Conservation (phyloP, 2,113 vertebrate genomes). For the Zosterops hypoxanthus region DNA sequence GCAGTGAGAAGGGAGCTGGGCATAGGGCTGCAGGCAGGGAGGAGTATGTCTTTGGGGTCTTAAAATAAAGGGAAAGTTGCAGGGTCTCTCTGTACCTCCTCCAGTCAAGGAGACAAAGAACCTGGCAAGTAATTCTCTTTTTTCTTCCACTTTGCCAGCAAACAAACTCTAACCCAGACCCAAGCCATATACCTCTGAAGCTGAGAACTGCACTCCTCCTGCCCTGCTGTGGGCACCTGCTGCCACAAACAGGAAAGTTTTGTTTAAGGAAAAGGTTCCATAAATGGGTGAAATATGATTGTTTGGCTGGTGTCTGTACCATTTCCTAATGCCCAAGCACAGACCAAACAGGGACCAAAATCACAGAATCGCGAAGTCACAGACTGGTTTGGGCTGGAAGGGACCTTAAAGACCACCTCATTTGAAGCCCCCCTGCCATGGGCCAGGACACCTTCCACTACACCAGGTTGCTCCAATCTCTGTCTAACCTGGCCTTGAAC, state of each 20-base stretch:
- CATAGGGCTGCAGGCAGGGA: neutral
- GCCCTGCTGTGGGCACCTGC: neutral
- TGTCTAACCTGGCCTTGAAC: neutral
- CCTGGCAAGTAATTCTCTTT: neutral
- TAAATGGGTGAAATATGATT: neutral
- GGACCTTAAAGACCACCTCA: neutral
- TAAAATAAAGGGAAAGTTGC: neutral
- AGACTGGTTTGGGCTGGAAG: neutral
- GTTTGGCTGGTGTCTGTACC: neutral
- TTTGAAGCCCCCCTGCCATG: neutral
- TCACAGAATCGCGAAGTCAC: neutral
- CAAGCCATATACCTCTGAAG: neutral
- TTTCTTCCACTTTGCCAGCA: neutral
- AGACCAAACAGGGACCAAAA: accelerated
- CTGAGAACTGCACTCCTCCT: neutral
- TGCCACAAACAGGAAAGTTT: neutral
- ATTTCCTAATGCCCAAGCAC: neutral
- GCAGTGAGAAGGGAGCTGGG: neutral
- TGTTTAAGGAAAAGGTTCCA: neutral
- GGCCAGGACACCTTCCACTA: neutral
- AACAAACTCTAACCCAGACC: neutral
- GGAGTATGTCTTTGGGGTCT: neutral
- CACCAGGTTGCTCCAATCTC: neutral
- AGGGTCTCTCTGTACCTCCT: neutral
- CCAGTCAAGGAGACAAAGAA: neutral